Evolutionary conservation across 2,888 invertebrate species (phyloP).

Genomic region (Trachelus tabidus): DNA sequence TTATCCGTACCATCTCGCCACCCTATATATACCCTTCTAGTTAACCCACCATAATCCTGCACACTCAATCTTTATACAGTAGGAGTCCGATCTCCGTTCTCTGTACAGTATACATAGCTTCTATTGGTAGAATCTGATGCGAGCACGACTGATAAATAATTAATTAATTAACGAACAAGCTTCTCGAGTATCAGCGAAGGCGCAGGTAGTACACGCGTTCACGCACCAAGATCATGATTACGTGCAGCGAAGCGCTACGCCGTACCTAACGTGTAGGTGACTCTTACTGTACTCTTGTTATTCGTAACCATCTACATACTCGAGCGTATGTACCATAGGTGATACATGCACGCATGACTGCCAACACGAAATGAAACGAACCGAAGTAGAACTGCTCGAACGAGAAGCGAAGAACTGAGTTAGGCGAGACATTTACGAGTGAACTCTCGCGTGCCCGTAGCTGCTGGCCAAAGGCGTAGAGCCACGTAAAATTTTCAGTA

Average conservation of each 20-base stretch:
- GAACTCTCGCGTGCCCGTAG: slow-evolving; percentile 3
- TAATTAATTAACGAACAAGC: background rate
- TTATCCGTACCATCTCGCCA: background rate
- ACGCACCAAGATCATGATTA: background rate
- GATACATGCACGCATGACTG: background rate
- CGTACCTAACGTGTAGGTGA: background rate
- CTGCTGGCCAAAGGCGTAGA: background rate
- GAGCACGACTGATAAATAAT: too few species aligned
- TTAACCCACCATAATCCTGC: background rate
- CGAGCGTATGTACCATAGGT: background rate
- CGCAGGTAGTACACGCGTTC: background rate
- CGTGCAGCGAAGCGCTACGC: background rate
- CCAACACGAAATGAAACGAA: slow-evolving; percentile 26
- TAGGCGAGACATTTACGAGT: background rate
- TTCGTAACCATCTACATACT: background rate
- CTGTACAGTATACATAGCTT: background rate
- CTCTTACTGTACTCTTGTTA: background rate
- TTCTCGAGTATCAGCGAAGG: background rate
- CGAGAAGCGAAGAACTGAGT: background rate
- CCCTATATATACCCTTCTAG: background rate
- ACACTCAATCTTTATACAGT: background rate
- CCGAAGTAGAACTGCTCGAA: slow-evolving; percentile 7
- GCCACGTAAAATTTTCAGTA: background rate
- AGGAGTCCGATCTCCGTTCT: background rate
- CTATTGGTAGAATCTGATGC: background rate